Evolutionary conservation across 53 echinoderm and acorn worm species (phyloP).

Genomic region (Actinopyga echinites): DNA sequence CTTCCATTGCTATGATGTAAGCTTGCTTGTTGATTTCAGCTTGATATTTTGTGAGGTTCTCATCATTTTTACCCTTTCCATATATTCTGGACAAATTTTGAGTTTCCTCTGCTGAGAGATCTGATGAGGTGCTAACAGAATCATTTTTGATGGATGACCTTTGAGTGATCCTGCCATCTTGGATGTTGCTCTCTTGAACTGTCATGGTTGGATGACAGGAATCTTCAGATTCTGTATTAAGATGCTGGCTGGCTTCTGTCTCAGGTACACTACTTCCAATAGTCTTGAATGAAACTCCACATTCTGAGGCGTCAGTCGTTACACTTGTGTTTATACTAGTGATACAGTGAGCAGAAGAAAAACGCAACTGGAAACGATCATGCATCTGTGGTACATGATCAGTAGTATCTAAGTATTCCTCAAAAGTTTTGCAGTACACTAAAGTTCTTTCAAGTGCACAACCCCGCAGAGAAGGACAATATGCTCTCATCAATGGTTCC

Average conservation of each 20-base stretch:
- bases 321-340: not conserved
- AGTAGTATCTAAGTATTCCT: not conserved
- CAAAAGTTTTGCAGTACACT: not conserved
- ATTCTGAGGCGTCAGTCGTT: not conserved
- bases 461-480: not conserved
- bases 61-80: conserved; percentile 10
- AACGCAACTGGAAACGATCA: not conserved
- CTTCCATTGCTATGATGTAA: not conserved
- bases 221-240: not conserved
- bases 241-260: too few relatives aligned
- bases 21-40: not conserved
- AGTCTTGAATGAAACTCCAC: too few relatives aligned
- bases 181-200: not conserved
- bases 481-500: not conserved
- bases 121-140: not conserved
- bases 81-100: not conserved
- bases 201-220: not conserved
- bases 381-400: not conserved
- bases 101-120: not conserved
- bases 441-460: not conserved
- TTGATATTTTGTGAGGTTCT: not conserved
- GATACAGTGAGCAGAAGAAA: not conserved
- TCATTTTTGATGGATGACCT: too few relatives aligned
- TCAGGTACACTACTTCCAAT: too few relatives aligned
- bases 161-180: too few relatives aligned